Conservation (phyloP, 2,888 invertebrate genomes). For the Ophion slaviceki region DNA sequence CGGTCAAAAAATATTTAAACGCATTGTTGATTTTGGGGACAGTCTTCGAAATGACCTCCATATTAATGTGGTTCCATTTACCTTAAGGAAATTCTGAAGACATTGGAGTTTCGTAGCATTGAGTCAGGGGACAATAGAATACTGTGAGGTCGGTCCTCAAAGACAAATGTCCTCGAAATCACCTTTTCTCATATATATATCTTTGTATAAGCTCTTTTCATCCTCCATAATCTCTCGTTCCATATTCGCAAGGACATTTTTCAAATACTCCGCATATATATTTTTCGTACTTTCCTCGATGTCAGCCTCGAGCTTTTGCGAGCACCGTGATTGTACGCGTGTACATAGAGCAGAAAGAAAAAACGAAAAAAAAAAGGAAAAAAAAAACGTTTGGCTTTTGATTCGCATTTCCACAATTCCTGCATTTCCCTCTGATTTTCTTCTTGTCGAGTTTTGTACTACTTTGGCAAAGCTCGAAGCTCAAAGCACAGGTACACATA, state of each 20-base stretch:
- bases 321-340: conserved; percentile 1
- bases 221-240: conserved; percentile 17
- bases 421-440: conserved; percentile 30
- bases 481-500: background rate
- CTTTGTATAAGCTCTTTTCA: conserved; percentile 3
- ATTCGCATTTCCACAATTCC: conserved; percentile 44
- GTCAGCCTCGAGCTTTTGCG: conserved; percentile 4
- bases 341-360: conserved; percentile 4
- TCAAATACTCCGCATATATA: conserved; percentile 19
- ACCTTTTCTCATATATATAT: background rate
- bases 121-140: background rate
- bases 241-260: conserved; percentile 21
- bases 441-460: conserved; percentile 21
- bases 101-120: background rate
- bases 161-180: background rate
- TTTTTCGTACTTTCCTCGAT: background rate
- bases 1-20: background rate
- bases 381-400: conserved; percentile 22
- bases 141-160: background rate
- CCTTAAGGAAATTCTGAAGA: background rate
- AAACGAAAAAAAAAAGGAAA: background rate
- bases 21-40: background rate
- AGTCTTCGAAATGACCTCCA: background rate
- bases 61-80: background rate
- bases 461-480: conserved; percentile 6